Percentiles rank a stretch among this genome's conserved stretches.
Evolutionary conservation across 2,797 vertebrate genomes (phyloP).

Genomic region (Phrynocephalus guinanensis): DNA sequence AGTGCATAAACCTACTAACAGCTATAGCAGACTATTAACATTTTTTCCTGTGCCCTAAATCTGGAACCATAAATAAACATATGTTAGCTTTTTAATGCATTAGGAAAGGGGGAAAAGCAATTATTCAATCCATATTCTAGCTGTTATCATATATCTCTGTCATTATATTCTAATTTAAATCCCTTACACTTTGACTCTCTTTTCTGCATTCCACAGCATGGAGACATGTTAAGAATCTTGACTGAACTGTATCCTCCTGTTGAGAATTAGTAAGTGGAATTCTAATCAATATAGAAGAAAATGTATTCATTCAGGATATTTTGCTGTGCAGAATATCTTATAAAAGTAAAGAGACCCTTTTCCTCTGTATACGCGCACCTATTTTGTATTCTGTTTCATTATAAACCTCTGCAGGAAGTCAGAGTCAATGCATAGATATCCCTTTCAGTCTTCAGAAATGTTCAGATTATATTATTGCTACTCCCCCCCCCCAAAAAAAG

Average conservation of each 20-base stretch:
- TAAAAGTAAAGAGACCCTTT: constrained; percentile 46
- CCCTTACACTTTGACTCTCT: constrained; percentile 23
- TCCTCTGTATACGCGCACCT: constrained; percentile 27
- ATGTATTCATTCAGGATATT: constrained; percentile 13
- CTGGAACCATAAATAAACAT: constrained; percentile 5
- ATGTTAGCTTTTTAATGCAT: background rate
- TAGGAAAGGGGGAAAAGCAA: background rate
- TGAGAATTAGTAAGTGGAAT: constrained; percentile 55
- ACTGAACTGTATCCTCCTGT: constrained; percentile 49
- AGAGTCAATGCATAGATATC: background rate
- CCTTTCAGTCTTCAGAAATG: background rate
- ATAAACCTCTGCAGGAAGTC: constrained; percentile 15
- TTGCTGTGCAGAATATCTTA: constrained; percentile 51
- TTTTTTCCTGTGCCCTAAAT: background rate
- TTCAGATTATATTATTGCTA: background rate
- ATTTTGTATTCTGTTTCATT: constrained; percentile 32
- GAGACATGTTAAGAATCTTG: constrained; percentile 41
- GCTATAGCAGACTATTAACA: background rate
- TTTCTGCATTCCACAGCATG: constrained; percentile 54
- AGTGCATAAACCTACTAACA: background rate
- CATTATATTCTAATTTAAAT: constrained; percentile 42
- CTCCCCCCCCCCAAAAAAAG: background rate
- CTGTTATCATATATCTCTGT: background rate
- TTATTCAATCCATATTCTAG: constrained; percentile 25
- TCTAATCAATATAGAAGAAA: constrained; percentile 62